Evolutionary conservation across 2,888 invertebrate species (phyloP), one percentile per base, ranked within the genome.

Genomic region (Epirrita christyi): DNA sequence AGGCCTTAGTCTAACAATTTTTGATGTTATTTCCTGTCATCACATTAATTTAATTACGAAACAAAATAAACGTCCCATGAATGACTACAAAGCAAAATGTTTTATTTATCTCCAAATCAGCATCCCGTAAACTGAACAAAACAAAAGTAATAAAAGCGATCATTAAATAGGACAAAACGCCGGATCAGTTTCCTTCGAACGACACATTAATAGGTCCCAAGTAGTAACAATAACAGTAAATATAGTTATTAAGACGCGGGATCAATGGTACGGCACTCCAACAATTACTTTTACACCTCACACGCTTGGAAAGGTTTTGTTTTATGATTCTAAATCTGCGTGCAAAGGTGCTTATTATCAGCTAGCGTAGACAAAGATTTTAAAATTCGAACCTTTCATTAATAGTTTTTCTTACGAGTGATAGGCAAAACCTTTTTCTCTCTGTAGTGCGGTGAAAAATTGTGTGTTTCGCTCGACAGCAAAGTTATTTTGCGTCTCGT

Each of bases 211-310:
- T 71, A 69, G 68, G 66, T 66, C 56, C 43, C 52, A 51, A 59
- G 63, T 53, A 57, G 64, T 60, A 70, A 68, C 59, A 60, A 70
- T 75, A 73, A 70, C 64, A 73, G 66, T 70, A 74, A 76, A 76
- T 72, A 71, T 54, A 64, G 61, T 71, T 70, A 72, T 71, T 70
- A 69, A 64, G 71, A 66, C 63, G 38, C 4, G 36, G 13, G 43
- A 54, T 27, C 37, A 54, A 50, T 36, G 29, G 45, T 36, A 54
- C 32, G 14, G 49, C 14, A 8, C 9, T 11, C n/a, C 11, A 8
- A 50, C 27, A 37, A 45, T 56, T 56, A 50, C 55, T 56, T 56
- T 36, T 10, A 10, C 43, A n/a, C n/a, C n/a, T n/a, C n/a, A n/a
- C n/a, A n/a, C n/a, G n/a, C n/a, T n/a, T n/a, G n/a, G n/a, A n/a